Conservation (phyloP, 2,113 vertebrate genomes). For the Desmodus rotundus region DNA sequence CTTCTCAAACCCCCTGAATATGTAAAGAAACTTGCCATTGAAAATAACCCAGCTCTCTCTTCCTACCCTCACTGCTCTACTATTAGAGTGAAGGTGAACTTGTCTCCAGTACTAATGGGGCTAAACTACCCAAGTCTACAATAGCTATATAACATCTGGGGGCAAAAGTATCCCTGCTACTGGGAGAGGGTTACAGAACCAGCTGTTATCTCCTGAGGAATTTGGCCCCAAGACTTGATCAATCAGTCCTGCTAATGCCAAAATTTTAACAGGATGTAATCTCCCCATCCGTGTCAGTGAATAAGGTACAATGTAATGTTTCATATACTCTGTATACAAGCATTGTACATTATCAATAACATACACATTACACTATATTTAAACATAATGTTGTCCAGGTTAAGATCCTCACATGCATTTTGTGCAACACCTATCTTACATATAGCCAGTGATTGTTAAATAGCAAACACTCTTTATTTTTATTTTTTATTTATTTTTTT, state of each 20-base stretch:
- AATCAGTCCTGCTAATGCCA: neutral
- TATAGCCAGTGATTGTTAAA: neutral
- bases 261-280: neutral
- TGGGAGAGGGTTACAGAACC: neutral
- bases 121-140: neutral
- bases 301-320: neutral
- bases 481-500: too few relatives aligned
- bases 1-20: constrained; percentile 32
- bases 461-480: neutral
- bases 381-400: neutral
- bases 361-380: neutral
- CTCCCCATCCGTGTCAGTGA: neutral
- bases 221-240: neutral
- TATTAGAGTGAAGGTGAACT: neutral
- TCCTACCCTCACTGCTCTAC: neutral
- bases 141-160: neutral
- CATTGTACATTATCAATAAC: neutral
- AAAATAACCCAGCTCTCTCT: neutral
- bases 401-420: neutral
- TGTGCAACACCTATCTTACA: neutral
- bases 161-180: neutral
- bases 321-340: neutral
- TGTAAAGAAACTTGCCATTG: neutral
- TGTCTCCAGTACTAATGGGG: neutral
- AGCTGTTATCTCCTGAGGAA: neutral